Evolutionary conservation across 2,888 invertebrate genomes (phyloP).

Genomic region (Lithophane socia): DNA sequence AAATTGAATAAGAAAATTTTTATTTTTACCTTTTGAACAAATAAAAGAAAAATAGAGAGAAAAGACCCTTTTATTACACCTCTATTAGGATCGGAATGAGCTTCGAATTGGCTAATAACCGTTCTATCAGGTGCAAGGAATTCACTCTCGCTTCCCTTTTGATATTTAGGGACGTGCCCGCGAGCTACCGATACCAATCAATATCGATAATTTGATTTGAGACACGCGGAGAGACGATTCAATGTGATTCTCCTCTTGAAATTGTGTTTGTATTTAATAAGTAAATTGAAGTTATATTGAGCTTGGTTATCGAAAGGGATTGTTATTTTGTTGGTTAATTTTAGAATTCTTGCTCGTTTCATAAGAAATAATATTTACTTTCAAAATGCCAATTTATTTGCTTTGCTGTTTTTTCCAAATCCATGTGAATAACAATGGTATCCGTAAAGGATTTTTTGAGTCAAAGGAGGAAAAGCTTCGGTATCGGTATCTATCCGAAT

Average conservation of each 20-base stretch:
- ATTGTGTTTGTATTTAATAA: constrained; percentile 41
- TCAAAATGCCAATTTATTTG: not conserved
- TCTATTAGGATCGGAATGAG: constrained; percentile 89
- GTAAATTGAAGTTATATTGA: constrained; percentile 18
- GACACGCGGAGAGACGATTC: constrained; percentile 13
- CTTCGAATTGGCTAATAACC: constrained; percentile 90
- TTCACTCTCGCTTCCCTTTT: constrained; percentile 83
- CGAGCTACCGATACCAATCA: constrained; percentile 58
- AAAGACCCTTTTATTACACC: constrained; percentile 88
- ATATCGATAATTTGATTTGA: constrained; percentile 63
- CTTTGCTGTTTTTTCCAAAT: not conserved
- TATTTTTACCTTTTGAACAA: constrained; percentile 81
- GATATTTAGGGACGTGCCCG: constrained; percentile 70
- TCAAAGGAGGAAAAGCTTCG: not conserved
- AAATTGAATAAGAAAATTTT: constrained; percentile 85
- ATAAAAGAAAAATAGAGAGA: constrained; percentile 84
- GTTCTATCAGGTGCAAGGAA: constrained; percentile 90
- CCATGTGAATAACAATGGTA: not conserved
- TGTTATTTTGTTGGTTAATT: not conserved
- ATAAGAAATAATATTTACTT: not conserved
- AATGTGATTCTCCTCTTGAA: constrained; percentile 28
- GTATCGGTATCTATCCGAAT: constrained; percentile 31
- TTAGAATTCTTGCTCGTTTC: not conserved
- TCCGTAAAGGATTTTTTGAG: not conserved
- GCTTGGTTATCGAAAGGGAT: not conserved